Conservation (phyloP, 1,140 invertebrate species). For the Antheraea pernyi region DNA sequence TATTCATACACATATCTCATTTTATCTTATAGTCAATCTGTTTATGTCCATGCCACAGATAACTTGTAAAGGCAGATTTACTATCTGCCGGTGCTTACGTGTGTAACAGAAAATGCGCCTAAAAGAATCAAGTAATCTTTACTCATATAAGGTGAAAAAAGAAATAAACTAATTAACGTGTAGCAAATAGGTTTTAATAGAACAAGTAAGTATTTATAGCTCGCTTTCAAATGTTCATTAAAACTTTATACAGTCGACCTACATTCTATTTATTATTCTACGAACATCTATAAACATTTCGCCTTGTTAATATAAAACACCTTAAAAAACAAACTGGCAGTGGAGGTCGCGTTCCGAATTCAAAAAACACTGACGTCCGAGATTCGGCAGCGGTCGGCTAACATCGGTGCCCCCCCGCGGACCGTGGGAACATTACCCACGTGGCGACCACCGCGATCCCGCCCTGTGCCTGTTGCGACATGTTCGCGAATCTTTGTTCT, state of each 20-base stretch:
- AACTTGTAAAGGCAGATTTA: no score
- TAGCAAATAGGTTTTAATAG: not conserved
- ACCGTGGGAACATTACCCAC: conserved; percentile 50
- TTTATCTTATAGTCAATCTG: no score
- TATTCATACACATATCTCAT: no score
- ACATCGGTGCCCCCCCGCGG: conserved; percentile 36
- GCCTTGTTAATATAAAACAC: conserved; percentile 4
- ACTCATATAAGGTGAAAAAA: not conserved
- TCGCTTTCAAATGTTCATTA: not conserved
- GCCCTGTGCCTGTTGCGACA: conserved; percentile 34
- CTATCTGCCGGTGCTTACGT: no score
- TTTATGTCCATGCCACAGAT: no score
- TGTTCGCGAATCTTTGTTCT: conserved; percentile 28
- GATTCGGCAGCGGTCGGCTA: conserved; percentile 19
- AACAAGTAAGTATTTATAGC: not conserved
- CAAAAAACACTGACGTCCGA: conserved; percentile 25
- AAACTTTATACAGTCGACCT: not conserved
- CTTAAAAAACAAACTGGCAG: conserved; percentile 17
- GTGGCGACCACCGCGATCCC: conserved; percentile 43
- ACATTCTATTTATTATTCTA: conserved; percentile 2
- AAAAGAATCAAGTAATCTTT: no score
- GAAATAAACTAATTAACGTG: not conserved
- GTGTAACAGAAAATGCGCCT: no score
- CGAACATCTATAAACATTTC: conserved; percentile 3
- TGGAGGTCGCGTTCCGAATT: conserved; percentile 31